Evolutionary conservation across 2,797 vertebrate genomes (phyloP).

Genomic region (Syngnathus rostellatus): DNA sequence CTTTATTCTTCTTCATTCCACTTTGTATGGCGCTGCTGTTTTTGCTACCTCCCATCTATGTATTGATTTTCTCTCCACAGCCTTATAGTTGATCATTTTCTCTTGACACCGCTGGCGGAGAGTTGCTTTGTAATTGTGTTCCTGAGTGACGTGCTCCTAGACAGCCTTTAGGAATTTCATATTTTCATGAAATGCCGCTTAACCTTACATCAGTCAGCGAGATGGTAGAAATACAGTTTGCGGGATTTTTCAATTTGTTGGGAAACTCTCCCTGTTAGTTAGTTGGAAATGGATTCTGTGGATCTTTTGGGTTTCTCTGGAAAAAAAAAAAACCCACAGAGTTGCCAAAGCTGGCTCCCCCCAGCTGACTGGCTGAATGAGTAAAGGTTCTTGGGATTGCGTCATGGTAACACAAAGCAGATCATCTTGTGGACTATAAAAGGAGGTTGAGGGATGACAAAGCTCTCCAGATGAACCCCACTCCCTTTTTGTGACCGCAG

Average conservation of each 20-base stretch:
- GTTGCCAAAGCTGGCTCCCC: background rate
- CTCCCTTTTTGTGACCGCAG: conserved; percentile 42
- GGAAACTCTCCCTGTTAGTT: background rate
- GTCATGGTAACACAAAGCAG: conserved; percentile 13
- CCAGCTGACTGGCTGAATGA: conserved; percentile 5
- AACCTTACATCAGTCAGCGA: background rate
- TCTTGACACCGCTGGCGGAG: conserved; percentile 22
- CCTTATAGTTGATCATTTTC: conserved; percentile 52
- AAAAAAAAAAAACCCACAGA: background rate
- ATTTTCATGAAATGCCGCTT: conserved; percentile 12
- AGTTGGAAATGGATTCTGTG: background rate
- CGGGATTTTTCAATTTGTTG: background rate
- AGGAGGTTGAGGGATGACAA: conserved; percentile 28
- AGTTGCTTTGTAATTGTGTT: conserved; percentile 49
- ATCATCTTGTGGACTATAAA: conserved; percentile 6
- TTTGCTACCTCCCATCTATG: conserved; percentile 25
- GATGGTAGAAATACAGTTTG: background rate
- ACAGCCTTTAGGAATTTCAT: conserved; percentile 36
- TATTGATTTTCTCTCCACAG: conserved; percentile 46
- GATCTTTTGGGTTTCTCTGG: background rate
- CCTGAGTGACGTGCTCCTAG: conserved; percentile 43
- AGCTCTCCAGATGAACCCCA: conserved; percentile 28
- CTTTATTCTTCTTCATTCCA: conserved; percentile 19
- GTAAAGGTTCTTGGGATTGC: conserved; percentile 1
- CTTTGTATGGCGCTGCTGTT: conserved; percentile 28